Evolutionary conservation across 2,113 vertebrate genomes (phyloP).

Genomic region (Corythornis madagascariensis): DNA sequence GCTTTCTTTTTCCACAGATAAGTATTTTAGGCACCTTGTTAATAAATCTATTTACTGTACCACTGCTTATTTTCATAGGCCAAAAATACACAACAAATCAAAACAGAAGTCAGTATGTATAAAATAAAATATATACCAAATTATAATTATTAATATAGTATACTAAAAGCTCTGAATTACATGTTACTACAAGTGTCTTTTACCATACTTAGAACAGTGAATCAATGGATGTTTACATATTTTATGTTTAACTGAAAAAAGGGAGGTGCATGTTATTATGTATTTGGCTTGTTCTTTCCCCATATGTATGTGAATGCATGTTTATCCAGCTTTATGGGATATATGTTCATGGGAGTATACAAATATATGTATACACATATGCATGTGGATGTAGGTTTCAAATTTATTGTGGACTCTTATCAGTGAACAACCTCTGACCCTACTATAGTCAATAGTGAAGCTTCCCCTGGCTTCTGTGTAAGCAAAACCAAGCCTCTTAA

Average conservation of each 20-base stretch:
- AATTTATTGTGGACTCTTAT: neutral
- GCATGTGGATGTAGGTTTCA: neutral
- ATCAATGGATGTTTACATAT: neutral
- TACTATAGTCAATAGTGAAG: neutral
- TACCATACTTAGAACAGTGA: neutral
- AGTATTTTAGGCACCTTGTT: neutral
- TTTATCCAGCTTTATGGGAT: neutral
- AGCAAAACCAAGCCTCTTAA: neutral
- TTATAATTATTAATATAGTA: neutral
- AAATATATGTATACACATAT: neutral
- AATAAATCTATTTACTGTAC: neutral
- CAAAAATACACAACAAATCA: neutral
- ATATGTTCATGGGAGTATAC: neutral
- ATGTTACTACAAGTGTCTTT: neutral
- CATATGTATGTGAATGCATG: rapidly evolving
- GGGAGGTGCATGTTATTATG: neutral
- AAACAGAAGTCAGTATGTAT: neutral
- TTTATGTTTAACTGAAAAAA: neutral
- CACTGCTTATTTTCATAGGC: neutral
- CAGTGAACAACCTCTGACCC: neutral
- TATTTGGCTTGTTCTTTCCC: neutral
- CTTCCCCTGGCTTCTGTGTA: neutral
- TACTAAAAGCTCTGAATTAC: neutral
- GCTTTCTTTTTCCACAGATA: neutral
- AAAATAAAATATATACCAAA: neutral